Evolutionary conservation across 92 coral and sea anemone genomes (phyloP).

Genomic region (Palythoa heliodiscus): DNA sequence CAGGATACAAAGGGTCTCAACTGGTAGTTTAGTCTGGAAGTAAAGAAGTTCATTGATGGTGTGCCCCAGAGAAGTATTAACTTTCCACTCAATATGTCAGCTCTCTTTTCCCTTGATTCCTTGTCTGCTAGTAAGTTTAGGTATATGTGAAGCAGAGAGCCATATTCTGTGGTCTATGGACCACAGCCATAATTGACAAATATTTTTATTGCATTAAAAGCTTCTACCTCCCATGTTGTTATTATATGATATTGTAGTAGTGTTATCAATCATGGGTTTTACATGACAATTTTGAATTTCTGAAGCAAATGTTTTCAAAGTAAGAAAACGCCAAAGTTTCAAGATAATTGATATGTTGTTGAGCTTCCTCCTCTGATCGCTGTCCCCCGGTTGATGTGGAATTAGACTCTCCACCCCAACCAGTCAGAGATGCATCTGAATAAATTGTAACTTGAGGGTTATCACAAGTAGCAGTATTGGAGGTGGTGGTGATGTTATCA

Average conservation of each 20-base stretch:
- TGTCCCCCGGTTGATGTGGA: conserved; percentile 14
- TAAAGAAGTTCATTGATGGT: conserved; percentile 55
- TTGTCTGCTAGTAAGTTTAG: conserved; percentile 43
- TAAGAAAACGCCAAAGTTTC: conserved; percentile 37
- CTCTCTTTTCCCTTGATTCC: no score
- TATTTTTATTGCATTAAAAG: conserved; percentile 40
- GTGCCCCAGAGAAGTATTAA: conserved; percentile 31
- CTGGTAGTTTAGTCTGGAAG: conserved; percentile 49
- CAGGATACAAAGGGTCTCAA: conserved; percentile 45
- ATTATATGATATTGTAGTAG: conserved; percentile 50
- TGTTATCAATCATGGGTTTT: conserved; percentile 17
- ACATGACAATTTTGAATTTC: not conserved
- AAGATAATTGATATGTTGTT: conserved; percentile 49
- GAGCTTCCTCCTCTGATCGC: conserved; percentile 27
- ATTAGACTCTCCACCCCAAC: no score
- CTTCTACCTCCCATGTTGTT: conserved; percentile 56
- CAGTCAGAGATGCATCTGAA: no score
- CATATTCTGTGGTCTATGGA: conserved; percentile 24
- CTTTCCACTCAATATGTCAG: conserved; percentile 50
- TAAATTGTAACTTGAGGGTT: no score
- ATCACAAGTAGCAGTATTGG: no score
- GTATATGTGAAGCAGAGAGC: conserved; percentile 52
- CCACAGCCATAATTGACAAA: conserved; percentile 56
- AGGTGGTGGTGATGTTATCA: no score
- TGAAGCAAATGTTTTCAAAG: conserved; percentile 39